Conservation (phyloP, 2,888 invertebrate species). For the Chouioia cunea region DNA sequence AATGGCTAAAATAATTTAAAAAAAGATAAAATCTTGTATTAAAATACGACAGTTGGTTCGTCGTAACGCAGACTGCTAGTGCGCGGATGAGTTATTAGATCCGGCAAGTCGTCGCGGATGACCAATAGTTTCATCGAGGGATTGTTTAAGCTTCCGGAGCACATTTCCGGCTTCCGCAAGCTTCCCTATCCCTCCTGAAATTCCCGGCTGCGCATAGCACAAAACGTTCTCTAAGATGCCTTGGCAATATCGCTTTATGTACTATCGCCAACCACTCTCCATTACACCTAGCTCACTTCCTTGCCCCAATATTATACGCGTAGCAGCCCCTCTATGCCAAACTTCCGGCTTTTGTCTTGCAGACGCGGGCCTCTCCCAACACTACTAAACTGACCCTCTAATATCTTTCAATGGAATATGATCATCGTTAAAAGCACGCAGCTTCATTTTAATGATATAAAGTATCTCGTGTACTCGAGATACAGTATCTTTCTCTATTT, state of each 20-base stretch:
- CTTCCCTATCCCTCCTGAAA: background rate
- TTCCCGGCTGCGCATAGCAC: background rate
- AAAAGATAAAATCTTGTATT: background rate
- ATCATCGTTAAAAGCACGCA: too few relatives aligned
- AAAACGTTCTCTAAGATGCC: too few relatives aligned
- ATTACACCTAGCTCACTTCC: slow-evolving; percentile 31
- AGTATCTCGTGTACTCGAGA: too few relatives aligned
- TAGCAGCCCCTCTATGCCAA: background rate
- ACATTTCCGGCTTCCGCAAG: slow-evolving; percentile 69
- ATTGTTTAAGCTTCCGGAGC: slow-evolving; percentile 70
- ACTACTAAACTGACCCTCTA: too few relatives aligned
- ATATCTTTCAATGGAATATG: too few relatives aligned
- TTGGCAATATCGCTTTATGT: background rate
- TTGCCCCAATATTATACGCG: background rate
- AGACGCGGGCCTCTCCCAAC: background rate
- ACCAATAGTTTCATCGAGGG: slow-evolving; percentile 69
- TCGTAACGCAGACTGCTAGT: slow-evolving; percentile 56
- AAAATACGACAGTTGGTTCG: slow-evolving; percentile 47
- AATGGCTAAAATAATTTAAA: background rate
- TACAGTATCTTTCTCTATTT: too few relatives aligned
- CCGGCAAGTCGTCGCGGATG: slow-evolving; percentile 68
- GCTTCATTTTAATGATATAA: too few relatives aligned
- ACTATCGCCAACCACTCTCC: slow-evolving; percentile 23
- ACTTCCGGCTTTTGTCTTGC: slow-evolving; percentile 10
- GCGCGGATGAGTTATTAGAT: slow-evolving; percentile 68